Base-by-base conservation (phyloP, 2,797 vertebrate species). In the Aplochiton taeniatus region DNA sequence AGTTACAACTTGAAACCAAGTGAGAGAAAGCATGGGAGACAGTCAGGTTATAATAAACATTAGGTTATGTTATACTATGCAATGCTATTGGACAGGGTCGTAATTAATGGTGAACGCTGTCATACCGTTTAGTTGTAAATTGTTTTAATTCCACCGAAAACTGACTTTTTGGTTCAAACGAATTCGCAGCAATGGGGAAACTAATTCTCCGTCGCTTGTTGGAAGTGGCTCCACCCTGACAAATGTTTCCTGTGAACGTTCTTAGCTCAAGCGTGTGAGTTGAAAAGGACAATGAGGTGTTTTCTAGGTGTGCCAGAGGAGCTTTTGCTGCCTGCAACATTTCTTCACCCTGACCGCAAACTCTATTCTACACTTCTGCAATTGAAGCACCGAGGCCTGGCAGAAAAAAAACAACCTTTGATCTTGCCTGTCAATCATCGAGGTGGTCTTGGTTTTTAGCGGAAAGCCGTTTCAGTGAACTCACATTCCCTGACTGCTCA, bases 171-270 rank as follows among this genome's bases (percentile, higher is more conserved):
- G 45, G 60, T 55, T 60, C 56, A 72, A 75, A 81, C 76, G 72
- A 76, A 63, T 68, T 62, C 77, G 72, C 42, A 47, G 61, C 78
- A 12, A 8, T 68, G 70, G 56, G 42, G 20, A 64, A 67, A 59
- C 63, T 52, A 44, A 79, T 77, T 81, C 67, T 69, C 59, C 73
- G 68, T 74, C 18, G 0, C 61, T 78, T 77, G 51, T 79, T 80
- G 82, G 73, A 68, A 43, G 57, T 60, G 65, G 54, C 65, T 43
- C 61, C 65, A 63, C 69, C 58, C 66, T 46, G 75, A 63, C 74
- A 79, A 87, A 79, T 78, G 80, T 77, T 88, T 87, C 58, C 69
- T 63, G 71, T 83, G 80, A 79, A 68, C 72, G 79, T 72, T 70
- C 75, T 81, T 63, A 72, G 57, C 53, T 73, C 55, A 41, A 44